phyloP scores from a whole-genome alignment of 2,797 vertebrate genomes.

The Merluccius polli region DNA sequence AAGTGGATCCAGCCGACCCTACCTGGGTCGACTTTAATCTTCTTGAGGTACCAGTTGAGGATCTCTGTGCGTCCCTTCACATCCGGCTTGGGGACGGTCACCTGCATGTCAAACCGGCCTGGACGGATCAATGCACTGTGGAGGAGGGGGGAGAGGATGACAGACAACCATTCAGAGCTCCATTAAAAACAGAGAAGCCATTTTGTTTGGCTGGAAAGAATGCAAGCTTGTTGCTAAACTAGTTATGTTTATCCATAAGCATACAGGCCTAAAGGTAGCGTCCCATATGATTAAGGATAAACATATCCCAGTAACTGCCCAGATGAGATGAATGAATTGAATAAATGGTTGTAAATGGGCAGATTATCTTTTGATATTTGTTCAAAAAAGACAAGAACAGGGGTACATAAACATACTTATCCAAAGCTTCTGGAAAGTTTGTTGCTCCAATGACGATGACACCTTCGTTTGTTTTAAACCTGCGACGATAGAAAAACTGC shows the following conservation, averaged over 20 bases:
- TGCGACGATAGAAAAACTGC: conserved; percentile 42
- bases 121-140: conserved; percentile 91
- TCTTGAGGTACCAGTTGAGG: conserved; percentile 95
- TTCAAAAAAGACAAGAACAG: conserved; percentile 1
- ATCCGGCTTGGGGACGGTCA: conserved; percentile 94
- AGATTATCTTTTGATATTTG: neutral
- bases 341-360: neutral
- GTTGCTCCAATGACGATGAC: conserved; percentile 98
- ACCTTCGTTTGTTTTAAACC: conserved; percentile 97
- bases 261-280: neutral
- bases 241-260: neutral
- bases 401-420: conserved; percentile 94
- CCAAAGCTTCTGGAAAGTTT: conserved; percentile 96
- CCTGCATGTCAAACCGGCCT: conserved; percentile 98
- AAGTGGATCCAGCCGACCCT: neutral
- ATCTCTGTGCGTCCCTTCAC: conserved; percentile 96
- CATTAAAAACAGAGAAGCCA: neutral
- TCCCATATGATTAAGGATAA: neutral
- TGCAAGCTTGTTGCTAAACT: neutral
- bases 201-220: neutral
- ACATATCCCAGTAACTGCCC: neutral
- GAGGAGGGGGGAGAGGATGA: conserved; percentile 5
- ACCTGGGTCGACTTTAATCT: conserved; percentile 92
- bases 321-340: neutral
- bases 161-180: conserved; percentile 3